Evolutionary conservation across 35 echinoderm and acorn worm genomes (phyloP).

Genomic region (Ophiothrix spiculata): DNA sequence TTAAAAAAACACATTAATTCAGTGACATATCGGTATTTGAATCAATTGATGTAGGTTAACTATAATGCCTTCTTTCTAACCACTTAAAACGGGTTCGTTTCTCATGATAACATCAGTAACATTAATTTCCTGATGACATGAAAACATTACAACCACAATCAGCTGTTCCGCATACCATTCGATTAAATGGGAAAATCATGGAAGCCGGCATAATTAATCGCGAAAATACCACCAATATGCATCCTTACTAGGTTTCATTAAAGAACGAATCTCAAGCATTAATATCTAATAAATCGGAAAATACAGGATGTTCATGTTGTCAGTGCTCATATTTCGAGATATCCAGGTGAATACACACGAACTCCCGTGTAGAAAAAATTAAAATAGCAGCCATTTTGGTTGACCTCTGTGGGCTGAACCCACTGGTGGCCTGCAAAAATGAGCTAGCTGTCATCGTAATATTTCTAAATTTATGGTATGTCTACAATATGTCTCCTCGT

Average conservation of each 20-base stretch:
- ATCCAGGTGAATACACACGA: background rate
- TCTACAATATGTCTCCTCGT: background rate
- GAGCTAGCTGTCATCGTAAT: constrained; percentile 14
- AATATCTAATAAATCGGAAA: background rate
- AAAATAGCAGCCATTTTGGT: constrained; percentile 28
- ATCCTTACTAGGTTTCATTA: background rate
- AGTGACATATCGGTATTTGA: background rate
- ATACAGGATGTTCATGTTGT: background rate
- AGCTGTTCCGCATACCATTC: constrained; percentile 11
- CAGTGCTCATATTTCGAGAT: constrained; percentile 4
- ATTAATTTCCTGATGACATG: background rate
- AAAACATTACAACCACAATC: background rate
- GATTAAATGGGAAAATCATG: background rate
- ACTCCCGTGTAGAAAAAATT: background rate
- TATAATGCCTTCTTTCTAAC: background rate
- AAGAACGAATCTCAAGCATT: background rate
- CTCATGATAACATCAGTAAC: background rate
- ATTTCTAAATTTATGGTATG: background rate
- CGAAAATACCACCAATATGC: background rate
- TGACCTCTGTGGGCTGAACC: constrained; percentile 25
- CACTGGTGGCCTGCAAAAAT: constrained; percentile 21
- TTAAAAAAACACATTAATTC: background rate
- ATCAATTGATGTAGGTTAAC: background rate
- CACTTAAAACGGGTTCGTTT: background rate
- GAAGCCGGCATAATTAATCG: background rate